phyloP scores from a whole-genome alignment of 1,140 invertebrate species.

The Drosophila tristis region DNA sequence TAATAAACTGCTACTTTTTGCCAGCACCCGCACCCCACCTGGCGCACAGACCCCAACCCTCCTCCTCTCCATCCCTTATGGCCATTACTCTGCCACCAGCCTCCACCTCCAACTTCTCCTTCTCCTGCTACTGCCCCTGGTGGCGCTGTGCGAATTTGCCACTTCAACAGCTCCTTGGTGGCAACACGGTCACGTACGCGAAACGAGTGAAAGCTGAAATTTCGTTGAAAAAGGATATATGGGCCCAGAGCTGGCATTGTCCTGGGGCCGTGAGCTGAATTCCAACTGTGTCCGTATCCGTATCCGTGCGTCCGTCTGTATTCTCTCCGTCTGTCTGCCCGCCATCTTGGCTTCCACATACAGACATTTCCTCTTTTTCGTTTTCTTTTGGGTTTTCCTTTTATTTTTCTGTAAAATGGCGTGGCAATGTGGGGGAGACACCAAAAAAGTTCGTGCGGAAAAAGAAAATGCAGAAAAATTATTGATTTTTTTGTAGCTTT shows the following conservation, averaged over 20 bases:
- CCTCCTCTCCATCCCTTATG: slow-evolving; percentile 26
- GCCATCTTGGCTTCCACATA: slow-evolving; percentile 63
- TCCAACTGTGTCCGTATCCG: slow-evolving; percentile 37
- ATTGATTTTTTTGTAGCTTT: slow-evolving; percentile 60
- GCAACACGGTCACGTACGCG: slow-evolving; percentile 74
- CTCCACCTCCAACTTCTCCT: neutral
- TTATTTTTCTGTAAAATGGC: slow-evolving; percentile 59
- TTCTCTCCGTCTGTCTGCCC: slow-evolving; percentile 47
- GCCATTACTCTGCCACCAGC: slow-evolving; percentile 5
- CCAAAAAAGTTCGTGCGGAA: slow-evolving; percentile 32
- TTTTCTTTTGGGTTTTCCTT: neutral
- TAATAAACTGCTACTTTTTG: slow-evolving; percentile 81
- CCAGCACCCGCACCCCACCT: slow-evolving; percentile 13
- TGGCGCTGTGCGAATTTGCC: slow-evolving; percentile 81
- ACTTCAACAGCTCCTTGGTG: slow-evolving; percentile 84
- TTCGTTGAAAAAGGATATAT: slow-evolving; percentile 81
- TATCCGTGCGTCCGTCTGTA: neutral
- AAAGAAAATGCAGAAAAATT: slow-evolving; percentile 41
- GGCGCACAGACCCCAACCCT: slow-evolving; percentile 15
- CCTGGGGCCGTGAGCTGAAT: slow-evolving; percentile 65
- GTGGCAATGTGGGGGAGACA: slow-evolving; percentile 56
- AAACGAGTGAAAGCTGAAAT: slow-evolving; percentile 79
- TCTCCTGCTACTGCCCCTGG: neutral
- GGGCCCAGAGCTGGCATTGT: slow-evolving; percentile 75
- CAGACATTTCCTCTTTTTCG: slow-evolving; percentile 19